Base-by-base conservation (phyloP, 2,797 vertebrate species). In the Phrynocephalus guinanensis region DNA sequence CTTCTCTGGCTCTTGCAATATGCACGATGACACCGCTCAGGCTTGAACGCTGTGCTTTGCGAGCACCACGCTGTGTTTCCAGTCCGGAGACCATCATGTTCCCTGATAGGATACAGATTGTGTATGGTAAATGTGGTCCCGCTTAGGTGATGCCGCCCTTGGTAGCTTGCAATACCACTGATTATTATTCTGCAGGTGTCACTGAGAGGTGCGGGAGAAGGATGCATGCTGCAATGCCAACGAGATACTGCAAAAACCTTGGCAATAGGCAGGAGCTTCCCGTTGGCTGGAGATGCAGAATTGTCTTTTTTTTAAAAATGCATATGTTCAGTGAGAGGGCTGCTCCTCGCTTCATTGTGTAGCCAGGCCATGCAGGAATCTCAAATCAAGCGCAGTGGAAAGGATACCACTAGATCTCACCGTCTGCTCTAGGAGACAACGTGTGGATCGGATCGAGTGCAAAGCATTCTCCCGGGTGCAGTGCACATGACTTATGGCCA, bases 171-270 rank as follows among this genome's bases (percentile, higher is more conserved):
- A 60, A 71, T 82, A 18, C 50, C 33, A 50, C 84, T 82, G 50
- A 78, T 89, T 82, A 63, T 85, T 78, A 86, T 85, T 82, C 79
- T 50, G 73, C 33, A 63, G 79, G 48, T 78, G 50, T 82, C 71
- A 72, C 22, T 0, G 3, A 33, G 68, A 44, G 3, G 67, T 6
- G 44, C 3, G 28, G 18, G 33, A 30, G 38, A 24, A 66, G 78
- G 9, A 79, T 44, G 30, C 44, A 16, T n/a, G 11, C 11, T 10
- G 71, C 11, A 30, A 68, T 60, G 50, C 73, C 82, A 73, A 71
- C 67, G 26, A 66, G 79, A 77, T 89, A 50, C 60, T 71, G 63
- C 38, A 82, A 52, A 82, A 82, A 63, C 15, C 52, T 56, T 71
- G 26, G 33, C 52, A 70, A 2, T 30, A 8, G 33, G 20, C 28